phyloP scores from a whole-genome alignment of 2,888 invertebrate species.

The Callosobruchus maculatus region DNA sequence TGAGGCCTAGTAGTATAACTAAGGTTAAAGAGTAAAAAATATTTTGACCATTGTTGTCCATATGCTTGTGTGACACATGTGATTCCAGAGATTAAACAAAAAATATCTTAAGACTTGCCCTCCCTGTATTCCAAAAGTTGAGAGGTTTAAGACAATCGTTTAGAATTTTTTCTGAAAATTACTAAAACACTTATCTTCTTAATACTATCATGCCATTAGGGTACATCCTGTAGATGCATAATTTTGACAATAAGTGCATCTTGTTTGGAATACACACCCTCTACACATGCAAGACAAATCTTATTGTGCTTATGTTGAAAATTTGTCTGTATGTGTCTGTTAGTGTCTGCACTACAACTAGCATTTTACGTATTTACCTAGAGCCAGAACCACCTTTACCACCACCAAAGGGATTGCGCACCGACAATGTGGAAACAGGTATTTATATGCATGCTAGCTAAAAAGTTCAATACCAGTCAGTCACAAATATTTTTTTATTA shows the following conservation, averaged over 20 bases:
- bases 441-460: background rate
- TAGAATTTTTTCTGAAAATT: too few relatives aligned
- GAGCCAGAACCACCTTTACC: constrained; percentile 64
- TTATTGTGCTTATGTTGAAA: background rate
- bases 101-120: too few relatives aligned
- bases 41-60: too few relatives aligned
- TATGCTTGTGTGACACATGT: too few relatives aligned
- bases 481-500: background rate
- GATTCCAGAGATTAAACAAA: too few relatives aligned
- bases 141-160: too few relatives aligned
- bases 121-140: too few relatives aligned
- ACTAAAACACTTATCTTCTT: too few relatives aligned
- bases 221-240: too few relatives aligned
- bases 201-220: too few relatives aligned
- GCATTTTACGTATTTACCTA: constrained; percentile 44
- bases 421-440: constrained; percentile 33
- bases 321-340: background rate
- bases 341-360: constrained; percentile 15
- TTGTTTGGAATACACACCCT: background rate
- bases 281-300: background rate
- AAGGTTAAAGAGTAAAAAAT: too few relatives aligned
- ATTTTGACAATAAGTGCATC: background rate
- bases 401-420: constrained; percentile 58
- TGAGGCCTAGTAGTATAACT: too few relatives aligned
- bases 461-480: background rate